phyloP scores from a whole-genome alignment of 2,888 invertebrate genomes.

The Nomada lathburiana region DNA sequence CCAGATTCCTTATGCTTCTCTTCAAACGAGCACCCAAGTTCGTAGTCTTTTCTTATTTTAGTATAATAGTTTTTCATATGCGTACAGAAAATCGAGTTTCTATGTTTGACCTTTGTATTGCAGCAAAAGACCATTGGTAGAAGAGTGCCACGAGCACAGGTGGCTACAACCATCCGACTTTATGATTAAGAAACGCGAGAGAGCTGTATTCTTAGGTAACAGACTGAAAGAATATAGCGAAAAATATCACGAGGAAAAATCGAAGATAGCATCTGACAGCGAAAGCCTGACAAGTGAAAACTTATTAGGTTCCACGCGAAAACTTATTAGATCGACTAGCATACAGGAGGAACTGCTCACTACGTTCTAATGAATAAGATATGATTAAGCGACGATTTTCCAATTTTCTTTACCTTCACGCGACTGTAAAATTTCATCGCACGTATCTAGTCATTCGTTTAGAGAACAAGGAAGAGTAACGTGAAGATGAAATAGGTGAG shows the following conservation, averaged over 20 bases:
- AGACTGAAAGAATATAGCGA: constrained; percentile 93
- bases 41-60: constrained; percentile 62
- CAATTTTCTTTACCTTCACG: constrained; percentile 74
- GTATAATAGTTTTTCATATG: not conserved
- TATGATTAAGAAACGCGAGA: constrained; percentile 96
- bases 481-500: constrained; percentile 42
- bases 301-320: constrained; percentile 86
- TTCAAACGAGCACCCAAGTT: constrained; percentile 97
- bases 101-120: constrained; percentile 73
- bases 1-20: constrained; percentile 96
- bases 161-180: constrained; percentile 97
- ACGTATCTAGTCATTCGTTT: constrained; percentile 69
- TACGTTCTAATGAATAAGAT: constrained; percentile 79
- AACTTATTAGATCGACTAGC: constrained; percentile 91
- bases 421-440: constrained; percentile 62
- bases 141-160: constrained; percentile 97
- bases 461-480: constrained; percentile 50
- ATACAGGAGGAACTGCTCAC: constrained; percentile 93
- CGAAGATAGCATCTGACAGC: constrained; percentile 87
- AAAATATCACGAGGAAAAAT: constrained; percentile 90
- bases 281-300: constrained; percentile 86
- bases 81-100: not conserved
- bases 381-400: constrained; percentile 73
- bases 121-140: constrained; percentile 96
- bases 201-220: constrained; percentile 93